phyloP scores from a whole-genome alignment of 2,113 vertebrate genomes.

The Colius striatus region DNA sequence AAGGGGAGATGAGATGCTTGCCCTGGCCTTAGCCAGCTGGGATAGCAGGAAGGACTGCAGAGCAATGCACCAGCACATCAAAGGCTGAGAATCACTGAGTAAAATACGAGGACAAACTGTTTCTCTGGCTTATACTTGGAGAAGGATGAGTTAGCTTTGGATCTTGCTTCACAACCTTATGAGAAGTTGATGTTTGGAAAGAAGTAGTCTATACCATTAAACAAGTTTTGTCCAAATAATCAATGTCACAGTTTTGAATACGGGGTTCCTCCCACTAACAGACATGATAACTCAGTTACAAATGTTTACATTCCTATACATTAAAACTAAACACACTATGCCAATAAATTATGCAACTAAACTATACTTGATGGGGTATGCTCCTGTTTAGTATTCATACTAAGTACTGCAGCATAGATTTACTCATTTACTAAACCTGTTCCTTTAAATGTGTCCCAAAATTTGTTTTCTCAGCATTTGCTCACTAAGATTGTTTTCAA shows the following conservation, averaged over 20 bases:
- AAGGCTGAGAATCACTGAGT: neutral
- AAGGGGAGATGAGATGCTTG: neutral
- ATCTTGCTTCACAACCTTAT: neutral
- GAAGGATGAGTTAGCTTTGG: neutral
- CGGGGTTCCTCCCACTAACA: neutral
- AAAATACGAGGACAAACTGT: neutral
- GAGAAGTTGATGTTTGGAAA: neutral
- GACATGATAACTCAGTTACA: neutral
- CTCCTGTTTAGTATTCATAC: neutral
- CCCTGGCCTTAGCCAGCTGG: neutral
- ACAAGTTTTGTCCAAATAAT: neutral
- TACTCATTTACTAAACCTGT: neutral
- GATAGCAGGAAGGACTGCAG: neutral
- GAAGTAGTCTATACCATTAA: neutral
- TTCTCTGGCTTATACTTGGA: neutral
- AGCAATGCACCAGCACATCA: neutral
- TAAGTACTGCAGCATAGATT: conserved; percentile 1
- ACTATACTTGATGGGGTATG: neutral
- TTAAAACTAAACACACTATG: neutral
- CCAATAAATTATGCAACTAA: conserved; percentile 9
- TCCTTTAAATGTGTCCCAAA: neutral
- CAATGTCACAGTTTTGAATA: neutral
- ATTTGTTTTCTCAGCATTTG: neutral
- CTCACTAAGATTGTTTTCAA: neutral
- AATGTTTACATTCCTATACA: neutral